Evolutionary conservation across 2,113 vertebrate species (phyloP), one percentile per base, ranked within the genome.

Genomic region (Ahaetulla prasina): DNA sequence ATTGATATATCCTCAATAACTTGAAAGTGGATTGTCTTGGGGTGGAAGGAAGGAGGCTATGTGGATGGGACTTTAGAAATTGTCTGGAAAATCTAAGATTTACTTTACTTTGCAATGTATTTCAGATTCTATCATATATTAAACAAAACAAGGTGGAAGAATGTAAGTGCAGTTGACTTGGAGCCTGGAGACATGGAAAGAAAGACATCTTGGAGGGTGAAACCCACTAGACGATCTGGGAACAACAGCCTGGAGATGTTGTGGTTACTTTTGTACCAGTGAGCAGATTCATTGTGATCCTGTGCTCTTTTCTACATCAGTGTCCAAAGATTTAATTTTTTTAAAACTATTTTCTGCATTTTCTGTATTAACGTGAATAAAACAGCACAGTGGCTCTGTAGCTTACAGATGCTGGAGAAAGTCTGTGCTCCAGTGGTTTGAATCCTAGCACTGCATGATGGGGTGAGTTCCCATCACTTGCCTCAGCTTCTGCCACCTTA

Each of bases 281-380:
- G 20, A 25, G 74, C 45, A 86, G 91, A 91, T 87, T 91, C 43
- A 53, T 63, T 86, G 87, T 90, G 86, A 90, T 10, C 60, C 47
- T 30, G 49, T 16, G 20, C 86, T 87, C 0, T 90, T 52, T 63
- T 49, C 45, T 57, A 95, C 43, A 54, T 88, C 91, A 60, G 45
- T 0, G 85, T 90, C 50, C 92, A 93, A 88, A 39, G 91, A 84
- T 93, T 52, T 39, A 39, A 43, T 25, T 60, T 60, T 23, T 9
- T 54, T n/a, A n/a, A n/a, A n/a, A n/a, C n/a, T n/a, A n/a, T n/a
- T n/a, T n/a, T n/a, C 55, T 80, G 25, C 92, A 93, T 95, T 94
- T 96, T 95, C n/a, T n/a, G n/a, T 30, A 60, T 60, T 60, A 60
- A 60, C 3, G 30, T 27, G 57, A 30, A 30, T 10, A 60, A 60